These are phyloP conservation scores for Eupristina koningsbergeri DNA, from an alignment of 1,140 invertebrate species.

Conservation along the genomic window DNA sequence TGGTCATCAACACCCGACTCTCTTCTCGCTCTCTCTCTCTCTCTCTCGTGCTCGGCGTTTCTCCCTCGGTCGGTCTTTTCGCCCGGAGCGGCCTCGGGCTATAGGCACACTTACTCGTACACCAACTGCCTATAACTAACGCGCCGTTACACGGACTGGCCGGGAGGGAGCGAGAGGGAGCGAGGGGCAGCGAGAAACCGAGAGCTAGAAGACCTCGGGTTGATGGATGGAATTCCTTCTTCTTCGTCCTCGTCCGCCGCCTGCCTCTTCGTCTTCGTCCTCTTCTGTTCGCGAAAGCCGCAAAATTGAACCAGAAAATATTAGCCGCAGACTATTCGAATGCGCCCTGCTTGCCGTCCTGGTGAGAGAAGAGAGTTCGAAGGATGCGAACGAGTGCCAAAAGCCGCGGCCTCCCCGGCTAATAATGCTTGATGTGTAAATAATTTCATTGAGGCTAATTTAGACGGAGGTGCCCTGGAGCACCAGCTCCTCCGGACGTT, in stretches of 20 bases:
- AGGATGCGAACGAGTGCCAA: neutral
- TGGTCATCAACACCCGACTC: constrained; percentile 65
- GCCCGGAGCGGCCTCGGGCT: constrained; percentile 37
- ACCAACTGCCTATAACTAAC: constrained; percentile 59
- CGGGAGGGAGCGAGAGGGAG: neutral
- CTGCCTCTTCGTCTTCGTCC: constrained; percentile 21
- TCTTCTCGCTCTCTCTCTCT: constrained; percentile 21
- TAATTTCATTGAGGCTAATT: constrained; percentile 25
- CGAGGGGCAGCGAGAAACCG: neutral
- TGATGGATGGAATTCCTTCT: constrained; percentile 66
- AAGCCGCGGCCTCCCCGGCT: neutral
- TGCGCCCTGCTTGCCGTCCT: too few species aligned
- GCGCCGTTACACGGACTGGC: constrained; percentile 49
- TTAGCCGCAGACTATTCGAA: constrained; percentile 30
- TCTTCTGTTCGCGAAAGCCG: constrained; percentile 47
- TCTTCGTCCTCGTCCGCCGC: constrained; percentile 25
- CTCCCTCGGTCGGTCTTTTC: constrained; percentile 37
- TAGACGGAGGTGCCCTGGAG: neutral
- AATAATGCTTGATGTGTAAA: constrained; percentile 37
- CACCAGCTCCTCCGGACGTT: neutral
- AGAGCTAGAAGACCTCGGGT: constrained; percentile 53
- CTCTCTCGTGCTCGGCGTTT: constrained; percentile 17
- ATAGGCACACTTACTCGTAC: constrained; percentile 47
- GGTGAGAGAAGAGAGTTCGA: neutral
- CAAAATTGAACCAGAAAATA: constrained; percentile 51